Conservation (phyloP, 2,888 invertebrate genomes). For the Ormyrus nitidulus region DNA sequence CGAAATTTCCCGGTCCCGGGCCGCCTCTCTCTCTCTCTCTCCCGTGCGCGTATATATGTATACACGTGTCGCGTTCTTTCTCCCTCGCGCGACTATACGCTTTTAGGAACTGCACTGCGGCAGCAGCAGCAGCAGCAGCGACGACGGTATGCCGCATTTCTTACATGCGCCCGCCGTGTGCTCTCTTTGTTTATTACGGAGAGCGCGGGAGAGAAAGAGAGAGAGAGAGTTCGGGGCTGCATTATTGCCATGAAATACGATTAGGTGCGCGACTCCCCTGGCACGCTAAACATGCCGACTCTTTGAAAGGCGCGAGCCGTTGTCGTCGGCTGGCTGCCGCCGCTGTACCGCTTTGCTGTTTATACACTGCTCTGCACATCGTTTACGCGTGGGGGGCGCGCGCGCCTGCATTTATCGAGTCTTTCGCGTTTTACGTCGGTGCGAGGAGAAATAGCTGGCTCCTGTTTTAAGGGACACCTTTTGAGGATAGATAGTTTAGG, state of each 20-base stretch:
- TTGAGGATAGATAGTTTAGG: too few relatives aligned
- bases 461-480: too few relatives aligned
- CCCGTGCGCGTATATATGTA: neutral
- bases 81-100: conserved; percentile 43
- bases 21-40: neutral
- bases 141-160: conserved; percentile 65
- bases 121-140: neutral
- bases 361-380: neutral
- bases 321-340: conserved; percentile 16
- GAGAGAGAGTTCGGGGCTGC: conserved; percentile 39
- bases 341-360: conserved; percentile 7
- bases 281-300: conserved; percentile 57
- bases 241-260: conserved; percentile 71
- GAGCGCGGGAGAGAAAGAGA: conserved; percentile 11
- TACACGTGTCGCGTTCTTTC: conserved; percentile 42
- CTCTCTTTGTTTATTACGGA: conserved; percentile 55
- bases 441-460: too few relatives aligned
- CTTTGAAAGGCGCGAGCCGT: conserved; percentile 39
- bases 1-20: conserved; percentile 25
- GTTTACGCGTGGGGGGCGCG: neutral
- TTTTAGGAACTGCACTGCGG: conserved; percentile 31
- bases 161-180: conserved; percentile 63
- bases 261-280: conserved; percentile 64
- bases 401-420: conserved; percentile 4
- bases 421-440: neutral